Conservation (phyloP, 30 jellyfish, hydroid and myxozoan genomes). For the Aurelia sp. region DNA sequence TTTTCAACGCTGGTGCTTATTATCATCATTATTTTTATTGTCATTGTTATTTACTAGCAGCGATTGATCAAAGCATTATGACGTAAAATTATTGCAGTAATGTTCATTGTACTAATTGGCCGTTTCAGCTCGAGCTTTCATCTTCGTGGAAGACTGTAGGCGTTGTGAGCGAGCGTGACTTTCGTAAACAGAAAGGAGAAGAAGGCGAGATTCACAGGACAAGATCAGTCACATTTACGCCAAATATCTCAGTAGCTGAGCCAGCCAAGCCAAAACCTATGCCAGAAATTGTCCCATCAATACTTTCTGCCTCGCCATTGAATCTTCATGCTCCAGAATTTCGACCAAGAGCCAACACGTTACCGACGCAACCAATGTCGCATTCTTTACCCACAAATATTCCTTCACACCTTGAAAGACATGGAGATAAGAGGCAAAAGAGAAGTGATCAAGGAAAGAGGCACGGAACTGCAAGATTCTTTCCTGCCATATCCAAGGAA, state of each 20-base stretch:
- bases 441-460: slow-evolving; percentile 37
- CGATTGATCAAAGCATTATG: too few species aligned
- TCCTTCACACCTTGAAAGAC: slow-evolving; percentile 48
- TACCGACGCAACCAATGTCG: slow-evolving; percentile 57
- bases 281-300: slow-evolving; percentile 61
- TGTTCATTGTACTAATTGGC: neutral
- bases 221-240: slow-evolving; percentile 75
- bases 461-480: slow-evolving; percentile 68
- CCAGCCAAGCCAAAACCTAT: slow-evolving; percentile 43
- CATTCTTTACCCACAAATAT: slow-evolving; percentile 84
- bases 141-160: slow-evolving; percentile 86
- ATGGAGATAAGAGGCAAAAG: slow-evolving; percentile 46
- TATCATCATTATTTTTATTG: too few species aligned
- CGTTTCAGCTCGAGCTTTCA: slow-evolving; percentile 79
- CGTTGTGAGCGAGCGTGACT: slow-evolving; percentile 80
- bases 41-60: too few species aligned
- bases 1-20: too few species aligned
- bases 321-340: slow-evolving; percentile 88
- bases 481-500: slow-evolving; percentile 91
- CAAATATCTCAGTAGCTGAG: slow-evolving; percentile 16
- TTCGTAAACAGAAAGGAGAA: slow-evolving; percentile 68
- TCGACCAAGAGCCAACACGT: slow-evolving; percentile 82
- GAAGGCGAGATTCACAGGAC: slow-evolving; percentile 65
- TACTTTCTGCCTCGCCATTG: slow-evolving; percentile 70
- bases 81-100: too few species aligned